Percentiles rank a stretch among this genome's conserved stretches.
These are phyloP conservation scores for Temnothorax nylanderi DNA, from an alignment of 1,140 invertebrate genomes.

Conservation along the genomic window DNA sequence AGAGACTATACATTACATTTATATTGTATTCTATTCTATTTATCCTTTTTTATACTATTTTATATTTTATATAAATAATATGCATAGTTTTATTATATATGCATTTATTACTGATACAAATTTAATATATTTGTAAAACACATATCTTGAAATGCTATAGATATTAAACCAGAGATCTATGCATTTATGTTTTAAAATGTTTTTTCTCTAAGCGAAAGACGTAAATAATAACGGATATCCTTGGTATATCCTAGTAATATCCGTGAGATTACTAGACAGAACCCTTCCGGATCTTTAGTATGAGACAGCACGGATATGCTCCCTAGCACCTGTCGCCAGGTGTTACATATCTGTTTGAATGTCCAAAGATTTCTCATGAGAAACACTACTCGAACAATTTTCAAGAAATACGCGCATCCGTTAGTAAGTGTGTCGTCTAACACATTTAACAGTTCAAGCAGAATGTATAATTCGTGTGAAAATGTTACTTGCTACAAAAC, in stretches of 20 bases:
- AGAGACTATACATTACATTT: neutral
- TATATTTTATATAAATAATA: neutral
- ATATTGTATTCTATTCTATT: neutral
- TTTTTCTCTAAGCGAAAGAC: no score
- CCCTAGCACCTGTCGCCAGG: conserved; percentile 78
- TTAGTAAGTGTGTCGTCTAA: neutral
- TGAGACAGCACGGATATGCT: conserved; percentile 18
- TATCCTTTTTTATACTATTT: no score
- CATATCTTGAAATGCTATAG: neutral
- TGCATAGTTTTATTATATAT: neutral
- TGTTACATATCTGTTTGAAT: conserved; percentile 69
- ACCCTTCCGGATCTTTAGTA: conserved; percentile 14
- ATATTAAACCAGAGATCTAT: neutral
- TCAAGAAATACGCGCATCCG: conserved; percentile 8
- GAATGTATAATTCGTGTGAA: neutral
- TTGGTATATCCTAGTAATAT: neutral
- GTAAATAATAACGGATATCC: neutral
- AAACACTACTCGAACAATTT: conserved; percentile 15
- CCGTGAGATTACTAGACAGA: neutral
- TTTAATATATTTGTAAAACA: neutral
- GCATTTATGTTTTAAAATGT: neutral
- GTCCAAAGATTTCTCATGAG: conserved; percentile 65
- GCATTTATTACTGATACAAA: neutral
- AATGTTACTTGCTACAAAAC: neutral
- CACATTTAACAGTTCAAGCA: neutral